phyloP scores from a whole-genome alignment of 1,140 invertebrate genomes.

The Drosophila melanica region DNA sequence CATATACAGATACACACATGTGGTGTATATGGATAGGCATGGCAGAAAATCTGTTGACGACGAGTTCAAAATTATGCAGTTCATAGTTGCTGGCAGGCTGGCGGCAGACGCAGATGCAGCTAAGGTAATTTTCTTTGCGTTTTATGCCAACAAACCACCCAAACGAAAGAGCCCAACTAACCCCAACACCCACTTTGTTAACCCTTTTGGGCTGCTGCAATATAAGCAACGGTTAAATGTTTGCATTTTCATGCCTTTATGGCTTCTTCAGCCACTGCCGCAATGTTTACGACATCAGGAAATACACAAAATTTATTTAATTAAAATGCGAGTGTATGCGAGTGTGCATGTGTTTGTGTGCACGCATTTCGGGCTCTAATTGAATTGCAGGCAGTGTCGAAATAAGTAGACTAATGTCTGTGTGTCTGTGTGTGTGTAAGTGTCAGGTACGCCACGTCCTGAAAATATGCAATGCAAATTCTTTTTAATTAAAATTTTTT shows the following conservation, averaged over 20 bases:
- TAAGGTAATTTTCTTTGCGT: conserved; percentile 71
- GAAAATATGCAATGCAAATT: conserved; percentile 61
- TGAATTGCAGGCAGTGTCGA: conserved; percentile 61
- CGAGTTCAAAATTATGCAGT: conserved; percentile 55
- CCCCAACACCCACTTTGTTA: conserved; percentile 16
- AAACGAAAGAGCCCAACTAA: conserved; percentile 7
- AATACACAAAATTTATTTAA: conserved; percentile 81
- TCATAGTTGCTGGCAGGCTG: conserved; percentile 19
- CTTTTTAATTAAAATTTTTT: conserved; percentile 74
- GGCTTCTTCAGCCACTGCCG: conserved; percentile 25
- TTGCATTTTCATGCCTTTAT: conserved; percentile 69
- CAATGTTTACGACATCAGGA: conserved; percentile 75
- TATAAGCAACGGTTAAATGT: conserved; percentile 73
- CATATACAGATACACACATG: conserved; percentile 1
- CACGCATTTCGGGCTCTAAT: conserved; percentile 63
- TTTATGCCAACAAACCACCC: conserved; percentile 65
- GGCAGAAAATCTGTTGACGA: conserved; percentile 65
- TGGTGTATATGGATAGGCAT: conserved; percentile 12
- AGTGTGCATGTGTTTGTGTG: conserved; percentile 12
- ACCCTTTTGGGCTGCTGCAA: conserved; percentile 39
- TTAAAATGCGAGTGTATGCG: conserved; percentile 56
- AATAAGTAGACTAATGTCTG: conserved; percentile 57
- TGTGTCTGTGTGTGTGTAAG: conserved; percentile 8
- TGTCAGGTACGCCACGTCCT: conserved; percentile 57
- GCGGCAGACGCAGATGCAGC: conserved; percentile 34